Evolutionary conservation across 1,140 invertebrate genomes (phyloP).

Genomic region (Drosophila hydei): DNA sequence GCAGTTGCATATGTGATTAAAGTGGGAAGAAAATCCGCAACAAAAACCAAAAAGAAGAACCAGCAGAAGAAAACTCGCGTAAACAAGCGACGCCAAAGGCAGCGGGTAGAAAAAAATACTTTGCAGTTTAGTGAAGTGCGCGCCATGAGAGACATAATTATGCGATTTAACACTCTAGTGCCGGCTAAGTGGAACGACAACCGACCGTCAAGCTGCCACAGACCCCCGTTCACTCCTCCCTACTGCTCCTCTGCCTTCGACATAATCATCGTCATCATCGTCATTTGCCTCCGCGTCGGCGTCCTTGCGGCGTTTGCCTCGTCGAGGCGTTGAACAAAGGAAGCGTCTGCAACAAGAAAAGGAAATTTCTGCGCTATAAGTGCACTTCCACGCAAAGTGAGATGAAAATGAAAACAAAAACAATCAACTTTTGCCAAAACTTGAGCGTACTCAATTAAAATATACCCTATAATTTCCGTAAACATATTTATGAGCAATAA

Average conservation of each 20-base stretch:
- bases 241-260: neutral
- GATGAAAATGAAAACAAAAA: constrained; percentile 53
- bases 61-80: constrained; percentile 21
- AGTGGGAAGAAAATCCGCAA: neutral
- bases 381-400: constrained; percentile 75
- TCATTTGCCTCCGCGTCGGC: constrained; percentile 2
- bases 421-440: constrained; percentile 1
- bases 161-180: constrained; percentile 81
- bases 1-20: constrained; percentile 51
- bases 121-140: constrained; percentile 77
- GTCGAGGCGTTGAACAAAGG: constrained; percentile 60
- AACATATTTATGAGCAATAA: too few relatives aligned
- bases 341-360: constrained; percentile 73
- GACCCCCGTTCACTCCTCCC: neutral
- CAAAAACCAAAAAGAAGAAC: constrained; percentile 16
- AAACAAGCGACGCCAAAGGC: constrained; percentile 54
- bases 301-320: constrained; percentile 31
- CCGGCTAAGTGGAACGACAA: constrained; percentile 62
- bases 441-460: constrained; percentile 8
- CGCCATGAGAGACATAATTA: constrained; percentile 80
- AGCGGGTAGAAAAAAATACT: constrained; percentile 37
- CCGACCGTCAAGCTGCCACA: constrained; percentile 27
- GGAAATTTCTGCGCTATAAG: constrained; percentile 72
- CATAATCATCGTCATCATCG: constrained; percentile 1
- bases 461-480: neutral